Evolutionary conservation across 2,113 vertebrate genomes (phyloP).

Genomic region (Brevimyrus niger): DNA sequence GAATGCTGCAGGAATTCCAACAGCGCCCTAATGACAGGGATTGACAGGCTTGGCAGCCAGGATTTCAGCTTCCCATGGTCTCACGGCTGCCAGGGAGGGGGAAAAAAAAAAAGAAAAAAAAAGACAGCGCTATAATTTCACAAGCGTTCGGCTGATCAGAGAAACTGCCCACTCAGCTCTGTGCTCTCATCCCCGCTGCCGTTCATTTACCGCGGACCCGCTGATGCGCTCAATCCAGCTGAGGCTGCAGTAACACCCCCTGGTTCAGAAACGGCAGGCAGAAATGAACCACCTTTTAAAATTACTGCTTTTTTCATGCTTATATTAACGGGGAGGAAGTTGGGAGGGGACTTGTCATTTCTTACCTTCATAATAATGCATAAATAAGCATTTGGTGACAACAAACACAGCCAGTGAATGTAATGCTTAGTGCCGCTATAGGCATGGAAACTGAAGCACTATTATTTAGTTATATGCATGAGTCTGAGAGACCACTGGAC

Average conservation of each 20-base stretch:
- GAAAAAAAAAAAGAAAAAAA: neutral
- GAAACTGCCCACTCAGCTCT: conserved; percentile 22
- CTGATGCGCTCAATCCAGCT: neutral
- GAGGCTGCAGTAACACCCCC: neutral
- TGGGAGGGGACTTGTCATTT: neutral
- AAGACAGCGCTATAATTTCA: conserved; percentile 9
- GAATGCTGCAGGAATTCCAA: conserved; percentile 31
- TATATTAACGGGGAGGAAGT: neutral
- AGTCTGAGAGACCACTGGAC: neutral
- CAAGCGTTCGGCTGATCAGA: conserved; percentile 15
- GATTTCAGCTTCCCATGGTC: conserved; percentile 18
- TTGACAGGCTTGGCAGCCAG: conserved; percentile 29
- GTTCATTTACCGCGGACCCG: conserved; percentile 3
- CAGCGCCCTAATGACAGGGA: conserved; percentile 23
- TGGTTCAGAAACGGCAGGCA: neutral
- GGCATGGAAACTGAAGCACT: neutral
- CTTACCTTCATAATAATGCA: neutral
- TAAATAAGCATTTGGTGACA: conserved; percentile 5
- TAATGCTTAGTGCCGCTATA: neutral
- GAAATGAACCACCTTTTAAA: conserved; percentile 3
- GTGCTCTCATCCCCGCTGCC: neutral
- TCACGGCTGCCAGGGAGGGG: neutral
- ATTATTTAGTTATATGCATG: neutral
- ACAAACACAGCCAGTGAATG: neutral
- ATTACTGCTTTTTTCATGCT: neutral